Evolutionary conservation across 2,888 invertebrate genomes (phyloP).

Genomic region (Microplitis manilae): DNA sequence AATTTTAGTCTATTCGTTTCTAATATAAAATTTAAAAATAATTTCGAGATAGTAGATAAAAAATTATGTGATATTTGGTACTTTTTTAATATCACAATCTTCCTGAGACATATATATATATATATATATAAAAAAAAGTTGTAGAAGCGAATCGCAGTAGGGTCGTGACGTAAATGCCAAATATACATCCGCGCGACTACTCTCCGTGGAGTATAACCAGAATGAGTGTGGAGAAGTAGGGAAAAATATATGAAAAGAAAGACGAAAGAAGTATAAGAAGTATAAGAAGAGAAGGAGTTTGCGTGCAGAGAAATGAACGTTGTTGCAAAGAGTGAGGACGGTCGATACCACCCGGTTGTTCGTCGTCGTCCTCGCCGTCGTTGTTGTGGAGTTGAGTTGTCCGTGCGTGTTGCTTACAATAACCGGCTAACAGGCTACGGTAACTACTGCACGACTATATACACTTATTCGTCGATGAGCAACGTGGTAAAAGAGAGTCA

Average conservation of each 20-base stretch:
- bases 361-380: not conserved
- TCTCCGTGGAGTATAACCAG: constrained; percentile 7
- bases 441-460: constrained; percentile 3
- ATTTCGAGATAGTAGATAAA: too few species aligned
- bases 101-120: constrained; percentile 28
- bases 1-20: not conserved
- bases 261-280: not conserved
- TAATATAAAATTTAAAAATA: too few species aligned
- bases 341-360: constrained; percentile 42
- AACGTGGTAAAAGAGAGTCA: not conserved
- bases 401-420: constrained; percentile 37
- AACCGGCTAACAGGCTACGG: not conserved
- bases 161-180: constrained; percentile 54
- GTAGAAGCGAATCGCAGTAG: constrained; percentile 33
- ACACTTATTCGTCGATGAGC: not conserved
- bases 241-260: not conserved
- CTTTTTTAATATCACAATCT: constrained; percentile 16
- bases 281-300: constrained; percentile 40
- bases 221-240: not conserved
- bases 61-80: too few species aligned
- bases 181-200: constrained; percentile 46
- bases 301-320: constrained; percentile 45
- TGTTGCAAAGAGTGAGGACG: constrained; percentile 34
- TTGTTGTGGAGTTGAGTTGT: constrained; percentile 15
- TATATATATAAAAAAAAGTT: constrained; percentile 20